Percentiles rank a stretch among this genome's conserved stretches.
Evolutionary conservation across 1,140 invertebrate genomes (phyloP).

Genomic region (Matsumurasca onukii): DNA sequence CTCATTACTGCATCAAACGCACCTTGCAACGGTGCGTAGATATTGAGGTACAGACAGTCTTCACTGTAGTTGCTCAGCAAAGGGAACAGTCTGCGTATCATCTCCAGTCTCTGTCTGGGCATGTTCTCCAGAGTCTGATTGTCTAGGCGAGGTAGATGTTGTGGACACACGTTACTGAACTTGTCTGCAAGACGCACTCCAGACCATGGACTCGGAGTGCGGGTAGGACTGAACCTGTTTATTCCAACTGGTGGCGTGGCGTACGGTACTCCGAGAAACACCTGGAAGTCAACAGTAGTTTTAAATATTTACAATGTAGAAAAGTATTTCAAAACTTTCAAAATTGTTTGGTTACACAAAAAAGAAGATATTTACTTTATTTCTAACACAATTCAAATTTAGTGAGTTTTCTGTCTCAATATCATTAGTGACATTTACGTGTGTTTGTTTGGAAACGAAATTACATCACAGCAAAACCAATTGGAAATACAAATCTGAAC

Average conservation of each 20-base stretch:
- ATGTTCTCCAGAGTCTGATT: conserved; percentile 82
- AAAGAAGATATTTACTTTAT: neutral
- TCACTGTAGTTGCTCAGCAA: conserved; percentile 79
- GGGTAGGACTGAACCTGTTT: conserved; percentile 81
- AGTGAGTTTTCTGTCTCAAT: neutral
- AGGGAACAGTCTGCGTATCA: conserved; percentile 76
- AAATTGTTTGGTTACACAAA: neutral
- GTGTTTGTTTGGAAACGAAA: too few species aligned
- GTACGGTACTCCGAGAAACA: conserved; percentile 89
- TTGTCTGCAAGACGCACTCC: conserved; percentile 77
- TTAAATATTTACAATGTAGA: neutral
- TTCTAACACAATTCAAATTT: neutral
- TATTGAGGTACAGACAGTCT: conserved; percentile 29
- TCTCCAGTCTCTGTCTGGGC: conserved; percentile 85
- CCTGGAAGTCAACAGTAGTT: neutral
- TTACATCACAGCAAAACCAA: too few species aligned
- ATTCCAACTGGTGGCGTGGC: conserved; percentile 85
- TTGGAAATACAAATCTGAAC: too few species aligned
- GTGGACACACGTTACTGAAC: conserved; percentile 84
- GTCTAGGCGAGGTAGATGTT: conserved; percentile 76
- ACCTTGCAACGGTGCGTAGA: conserved; percentile 67
- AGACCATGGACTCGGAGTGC: conserved; percentile 86
- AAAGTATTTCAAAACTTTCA: neutral
- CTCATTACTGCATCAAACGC: too few species aligned
- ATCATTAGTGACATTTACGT: neutral